Evolutionary conservation across 2,113 vertebrate genomes (phyloP).

Genomic region (Siniperca chuatsi): DNA sequence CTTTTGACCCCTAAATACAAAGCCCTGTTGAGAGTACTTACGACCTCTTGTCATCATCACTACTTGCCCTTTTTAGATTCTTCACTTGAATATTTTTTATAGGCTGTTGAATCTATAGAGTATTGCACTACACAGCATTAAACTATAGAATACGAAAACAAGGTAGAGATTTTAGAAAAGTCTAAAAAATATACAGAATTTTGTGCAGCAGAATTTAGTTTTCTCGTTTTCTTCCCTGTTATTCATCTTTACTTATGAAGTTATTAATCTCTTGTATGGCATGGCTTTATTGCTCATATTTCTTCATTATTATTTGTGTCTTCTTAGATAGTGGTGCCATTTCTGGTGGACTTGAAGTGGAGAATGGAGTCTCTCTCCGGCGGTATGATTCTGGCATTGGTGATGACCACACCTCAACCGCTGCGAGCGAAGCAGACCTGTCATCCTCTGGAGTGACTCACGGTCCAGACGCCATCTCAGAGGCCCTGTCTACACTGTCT

Average conservation of each 20-base stretch:
- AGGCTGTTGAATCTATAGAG: not conserved
- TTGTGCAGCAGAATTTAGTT: not conserved
- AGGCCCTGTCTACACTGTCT: slow-evolving; percentile 92
- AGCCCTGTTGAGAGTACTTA: not conserved
- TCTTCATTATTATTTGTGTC: not conserved
- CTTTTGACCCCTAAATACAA: not conserved
- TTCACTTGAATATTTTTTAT: not conserved
- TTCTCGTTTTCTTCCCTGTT: not conserved
- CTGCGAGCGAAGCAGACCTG: slow-evolving; percentile 55
- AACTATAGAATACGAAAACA: not conserved
- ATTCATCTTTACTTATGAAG: no score
- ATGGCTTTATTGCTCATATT: not conserved
- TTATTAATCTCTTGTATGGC: not conserved
- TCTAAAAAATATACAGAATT: not conserved
- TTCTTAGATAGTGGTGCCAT: slow-evolving; percentile 65
- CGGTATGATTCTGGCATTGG: slow-evolving; percentile 89
- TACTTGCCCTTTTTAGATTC: not conserved
- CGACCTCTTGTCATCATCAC: not conserved
- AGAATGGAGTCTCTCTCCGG: slow-evolving; percentile 78
- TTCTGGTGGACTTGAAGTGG: slow-evolving; percentile 73
- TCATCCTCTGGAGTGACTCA: slow-evolving; percentile 69
- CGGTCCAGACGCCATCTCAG: slow-evolving; percentile 93
- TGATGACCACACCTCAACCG: slow-evolving; percentile 85
- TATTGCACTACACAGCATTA: not conserved
- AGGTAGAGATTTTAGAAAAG: not conserved